Evolutionary conservation across 2,113 vertebrate genomes (phyloP), one percentile per base, ranked within the genome.

Genomic region (Eidolon helvum): DNA sequence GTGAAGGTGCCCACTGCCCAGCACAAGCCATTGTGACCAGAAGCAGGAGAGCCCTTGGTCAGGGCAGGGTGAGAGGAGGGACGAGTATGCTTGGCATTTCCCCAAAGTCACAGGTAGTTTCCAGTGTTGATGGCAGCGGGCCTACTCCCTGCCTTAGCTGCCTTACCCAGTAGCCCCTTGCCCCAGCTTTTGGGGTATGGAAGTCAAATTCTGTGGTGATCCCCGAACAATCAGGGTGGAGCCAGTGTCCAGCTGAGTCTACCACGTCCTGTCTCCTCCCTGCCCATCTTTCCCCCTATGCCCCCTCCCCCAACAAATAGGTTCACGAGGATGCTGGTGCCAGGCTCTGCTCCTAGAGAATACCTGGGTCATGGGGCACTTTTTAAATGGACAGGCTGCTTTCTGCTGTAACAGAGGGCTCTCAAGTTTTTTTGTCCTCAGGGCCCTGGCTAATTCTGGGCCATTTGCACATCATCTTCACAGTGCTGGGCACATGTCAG

Each of bases 401-500:
- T 50, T 61, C 40, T 74, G 30, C 9, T n/a, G 53, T 68, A 72
- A 38, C 55, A 35, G 0, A 75, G 22, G 28, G 30, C 22, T 28
- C 40, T n/a, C 30, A 2, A 22, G 55, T 28, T 50, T 55, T 55
- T 38, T 69, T 38, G 83, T 53, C 69, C 35, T 38, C 18, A 33
- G 68, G 75, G 7, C 2, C 50, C 53, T 24, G 50, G 50, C 77
- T 4, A 55, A 4, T 10, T 15, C 53, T 3, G 0, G 21, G 40
- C 55, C 18, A 15, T 59, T 30, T 38, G 48, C n/a, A 9, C 9
- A 1, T n/a, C 30, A 28, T 53, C 65, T 21, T 14, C 19, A 14
- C 14, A 4, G 9, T 48, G 35, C 35, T 10, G 7, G 28, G 30
- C 10, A 2, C 2, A 0, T 4, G 63, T 45, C 53, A 0, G 0